Conservation (phyloP, 2,888 invertebrate genomes). For the Xylocampa areola region DNA sequence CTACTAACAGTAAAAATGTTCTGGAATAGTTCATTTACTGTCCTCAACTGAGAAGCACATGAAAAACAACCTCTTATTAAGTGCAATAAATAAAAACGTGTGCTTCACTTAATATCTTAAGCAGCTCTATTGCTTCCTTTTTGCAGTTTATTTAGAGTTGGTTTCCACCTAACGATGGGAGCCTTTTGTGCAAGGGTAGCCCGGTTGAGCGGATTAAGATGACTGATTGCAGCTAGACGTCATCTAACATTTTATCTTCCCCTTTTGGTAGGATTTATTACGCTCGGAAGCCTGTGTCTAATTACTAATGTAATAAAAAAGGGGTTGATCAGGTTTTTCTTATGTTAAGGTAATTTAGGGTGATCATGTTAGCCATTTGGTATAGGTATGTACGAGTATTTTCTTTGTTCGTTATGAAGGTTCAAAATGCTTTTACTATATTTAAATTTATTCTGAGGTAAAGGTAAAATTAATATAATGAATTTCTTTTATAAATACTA, state of each 20-base stretch:
- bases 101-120: constrained; percentile 22
- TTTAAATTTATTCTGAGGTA: no score
- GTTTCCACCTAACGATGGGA: constrained; percentile 30
- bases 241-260: constrained; percentile 38
- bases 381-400: not conserved
- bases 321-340: not conserved
- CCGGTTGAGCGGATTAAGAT: constrained; percentile 38
- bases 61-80: not conserved
- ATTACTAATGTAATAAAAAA: constrained; percentile 29
- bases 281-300: constrained; percentile 16
- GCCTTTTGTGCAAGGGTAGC: constrained; percentile 31
- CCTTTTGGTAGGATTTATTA: constrained; percentile 38
- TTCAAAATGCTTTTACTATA: no score
- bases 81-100: constrained; percentile 30
- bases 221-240: constrained; percentile 54
- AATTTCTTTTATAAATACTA: no score
- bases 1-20: no score
- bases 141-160: constrained; percentile 34
- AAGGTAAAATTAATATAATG: no score
- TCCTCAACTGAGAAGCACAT: no score
- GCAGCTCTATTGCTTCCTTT: constrained; percentile 16
- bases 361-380: no score
- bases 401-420: no score
- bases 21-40: no score
- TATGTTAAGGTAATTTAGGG: not conserved